These are phyloP conservation scores for Pontoporia blainvillei DNA, from an alignment of 2,113 vertebrate species.

Conservation along the genomic window DNA sequence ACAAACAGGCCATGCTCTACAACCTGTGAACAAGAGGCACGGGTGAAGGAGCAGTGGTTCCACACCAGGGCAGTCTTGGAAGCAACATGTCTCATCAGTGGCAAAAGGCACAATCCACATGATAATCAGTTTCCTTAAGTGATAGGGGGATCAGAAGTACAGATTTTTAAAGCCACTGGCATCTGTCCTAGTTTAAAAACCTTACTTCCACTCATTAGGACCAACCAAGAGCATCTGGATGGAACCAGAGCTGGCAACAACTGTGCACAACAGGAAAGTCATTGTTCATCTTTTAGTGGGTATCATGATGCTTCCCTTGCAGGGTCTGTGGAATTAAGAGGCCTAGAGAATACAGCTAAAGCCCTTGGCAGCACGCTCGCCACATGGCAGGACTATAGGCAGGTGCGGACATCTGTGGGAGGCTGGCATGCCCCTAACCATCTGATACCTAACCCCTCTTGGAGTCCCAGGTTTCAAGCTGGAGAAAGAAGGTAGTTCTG, in stretches of 20 bases:
- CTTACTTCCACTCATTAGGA: background rate
- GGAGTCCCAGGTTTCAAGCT: background rate
- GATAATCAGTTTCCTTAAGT: background rate
- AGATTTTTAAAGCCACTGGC: background rate
- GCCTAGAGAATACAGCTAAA: background rate
- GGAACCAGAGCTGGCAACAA: background rate
- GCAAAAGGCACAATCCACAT: background rate
- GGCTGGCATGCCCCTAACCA: background rate
- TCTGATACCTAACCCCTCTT: background rate
- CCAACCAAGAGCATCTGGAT: background rate
- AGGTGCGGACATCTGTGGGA: background rate
- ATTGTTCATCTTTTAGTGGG: background rate
- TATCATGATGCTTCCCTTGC: background rate
- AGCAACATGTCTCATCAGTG: background rate
- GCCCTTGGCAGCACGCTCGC: background rate
- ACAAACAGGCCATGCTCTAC: conserved; percentile 98
- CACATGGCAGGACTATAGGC: background rate
- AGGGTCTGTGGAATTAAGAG: background rate
- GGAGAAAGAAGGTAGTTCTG: background rate
- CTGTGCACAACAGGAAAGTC: background rate
- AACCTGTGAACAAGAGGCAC: conserved; percentile 80
- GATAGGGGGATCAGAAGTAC: background rate
- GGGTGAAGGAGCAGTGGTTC: background rate
- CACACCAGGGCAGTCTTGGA: background rate
- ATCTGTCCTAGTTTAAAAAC: background rate